Base-by-base conservation (phyloP, 2,888 invertebrate species). In the Mimas tiliae region DNA sequence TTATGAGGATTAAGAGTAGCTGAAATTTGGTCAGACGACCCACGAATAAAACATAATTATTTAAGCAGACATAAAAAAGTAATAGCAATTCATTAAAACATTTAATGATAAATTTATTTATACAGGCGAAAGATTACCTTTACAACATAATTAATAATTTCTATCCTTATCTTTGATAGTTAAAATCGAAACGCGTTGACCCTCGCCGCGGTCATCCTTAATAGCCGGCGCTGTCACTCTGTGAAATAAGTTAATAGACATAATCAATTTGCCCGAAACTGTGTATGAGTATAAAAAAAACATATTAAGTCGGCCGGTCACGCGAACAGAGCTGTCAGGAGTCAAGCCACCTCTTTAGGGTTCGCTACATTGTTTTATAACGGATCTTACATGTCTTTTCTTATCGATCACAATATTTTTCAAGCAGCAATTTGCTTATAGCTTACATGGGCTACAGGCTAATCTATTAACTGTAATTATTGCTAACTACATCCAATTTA, bases 261-360 rank as follows among this genome's bases (percentile, higher is more conserved):
- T 83, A 86, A 87, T 88, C 87, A 90, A 88, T 88, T 89, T 86
- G 82, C 78, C 79, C 74, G 77, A 85, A 85, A 83, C 78, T 81
- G 74, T 78, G 75, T 80, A 80, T 81, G 76, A 76, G 78, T 70
- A 69, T 74, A 79, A 82, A 87, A 81, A 85, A 84, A 81, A 79
- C 75, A 74, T 80, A 85, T 83, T 84, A 84, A 77, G 74, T 75
- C 75, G 78, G 78, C 76, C 78, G 79, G 87, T 85, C 89, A 89
- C 89, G 89, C 88, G 81, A 89, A 69, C 72, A 73, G 77, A 80
- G 76, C 88, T 84, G 87, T 88, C 89, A 83, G 84, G 87, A 84
- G 74, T 77, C 67, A 77, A 80, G 77, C 82, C 79, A 79, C 82
- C 76, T 71, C 73, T 77, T 67, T 53, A 65, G 58, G 58, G 58